phyloP scores from a whole-genome alignment of 2,113 vertebrate genomes.

The Brienomyrus brachyistius region DNA sequence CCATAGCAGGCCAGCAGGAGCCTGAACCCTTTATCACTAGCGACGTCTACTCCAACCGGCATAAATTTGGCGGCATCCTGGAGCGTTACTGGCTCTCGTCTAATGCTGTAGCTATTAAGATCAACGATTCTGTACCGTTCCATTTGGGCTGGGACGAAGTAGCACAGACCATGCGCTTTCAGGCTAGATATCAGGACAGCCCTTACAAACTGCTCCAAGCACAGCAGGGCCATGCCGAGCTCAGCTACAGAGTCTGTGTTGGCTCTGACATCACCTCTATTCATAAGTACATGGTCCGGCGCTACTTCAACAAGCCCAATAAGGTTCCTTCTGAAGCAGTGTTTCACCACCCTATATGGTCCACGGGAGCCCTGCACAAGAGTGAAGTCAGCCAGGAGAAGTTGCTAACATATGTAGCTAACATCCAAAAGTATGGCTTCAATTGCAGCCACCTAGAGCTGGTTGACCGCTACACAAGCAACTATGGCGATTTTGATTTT shows the following conservation, averaged over 20 bases:
- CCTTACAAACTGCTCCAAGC: constrained; percentile 70
- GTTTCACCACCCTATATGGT: constrained; percentile 79
- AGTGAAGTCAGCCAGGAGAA: constrained; percentile 70
- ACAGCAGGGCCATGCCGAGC: constrained; percentile 63
- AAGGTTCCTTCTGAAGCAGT: constrained; percentile 70
- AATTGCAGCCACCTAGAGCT: constrained; percentile 81
- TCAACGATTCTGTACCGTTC: constrained; percentile 89
- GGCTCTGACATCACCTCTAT: constrained; percentile 80
- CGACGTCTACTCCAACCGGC: constrained; percentile 73
- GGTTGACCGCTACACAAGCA: constrained; percentile 74
- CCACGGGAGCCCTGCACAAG: constrained; percentile 75
- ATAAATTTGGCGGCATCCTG: constrained; percentile 81
- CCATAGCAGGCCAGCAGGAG: constrained; percentile 69
- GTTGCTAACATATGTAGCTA: constrained; percentile 59
- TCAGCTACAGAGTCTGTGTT: constrained; percentile 86
- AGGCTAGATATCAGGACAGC: constrained; percentile 76
- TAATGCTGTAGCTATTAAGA: constrained; percentile 84
- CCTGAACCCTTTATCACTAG: constrained; percentile 85
- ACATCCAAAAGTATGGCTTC: constrained; percentile 71
- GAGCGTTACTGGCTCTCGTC: constrained; percentile 96
- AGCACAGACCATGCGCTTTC: constrained; percentile 68
- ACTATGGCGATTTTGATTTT: constrained; percentile 83
- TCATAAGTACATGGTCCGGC: constrained; percentile 88
- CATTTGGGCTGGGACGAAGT: constrained; percentile 87
- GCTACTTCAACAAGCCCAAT: constrained; percentile 81